A percentile compares a stretch with the other conserved stretches of the same genome.
These are phyloP conservation scores for Barbus barbus DNA, from an alignment of 2,113 vertebrate species.

Conservation along the genomic window DNA sequence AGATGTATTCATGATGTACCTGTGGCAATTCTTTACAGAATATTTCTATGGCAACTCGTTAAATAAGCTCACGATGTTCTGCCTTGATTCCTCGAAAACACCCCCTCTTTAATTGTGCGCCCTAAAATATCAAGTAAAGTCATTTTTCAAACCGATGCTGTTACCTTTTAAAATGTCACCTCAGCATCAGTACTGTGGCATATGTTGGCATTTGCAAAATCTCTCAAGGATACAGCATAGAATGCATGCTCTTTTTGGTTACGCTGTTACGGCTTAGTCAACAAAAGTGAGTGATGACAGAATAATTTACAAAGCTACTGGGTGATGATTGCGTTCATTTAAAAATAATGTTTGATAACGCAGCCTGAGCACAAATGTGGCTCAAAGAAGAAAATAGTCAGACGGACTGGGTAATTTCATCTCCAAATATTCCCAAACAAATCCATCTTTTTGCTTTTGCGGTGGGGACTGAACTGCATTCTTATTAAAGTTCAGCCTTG, in stretches of 20 bases:
- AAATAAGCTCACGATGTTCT: not conserved
- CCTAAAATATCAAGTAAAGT: conserved; percentile 10
- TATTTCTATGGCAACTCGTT: conserved; percentile 48
- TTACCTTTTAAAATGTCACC: conserved; percentile 44
- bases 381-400: not conserved
- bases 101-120: conserved; percentile 38
- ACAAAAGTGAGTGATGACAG: not conserved
- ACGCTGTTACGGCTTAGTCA: not conserved
- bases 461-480: not conserved
- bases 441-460: not conserved
- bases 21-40: conserved; percentile 9
- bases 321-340: not conserved
- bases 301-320: not conserved
- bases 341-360: not conserved
- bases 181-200: conserved; percentile 25
- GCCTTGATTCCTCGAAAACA: conserved; percentile 2
- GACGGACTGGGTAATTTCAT: not conserved
- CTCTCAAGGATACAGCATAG: not conserved
- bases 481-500: not conserved
- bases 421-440: not conserved
- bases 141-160: conserved; percentile 30
- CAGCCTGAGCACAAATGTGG: not conserved
- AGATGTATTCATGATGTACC: not conserved
- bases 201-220: conserved; percentile 37
- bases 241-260: conserved; percentile 13